Conservation (phyloP, 2,113 vertebrate genomes). For the Xiphophorus couchianus region DNA sequence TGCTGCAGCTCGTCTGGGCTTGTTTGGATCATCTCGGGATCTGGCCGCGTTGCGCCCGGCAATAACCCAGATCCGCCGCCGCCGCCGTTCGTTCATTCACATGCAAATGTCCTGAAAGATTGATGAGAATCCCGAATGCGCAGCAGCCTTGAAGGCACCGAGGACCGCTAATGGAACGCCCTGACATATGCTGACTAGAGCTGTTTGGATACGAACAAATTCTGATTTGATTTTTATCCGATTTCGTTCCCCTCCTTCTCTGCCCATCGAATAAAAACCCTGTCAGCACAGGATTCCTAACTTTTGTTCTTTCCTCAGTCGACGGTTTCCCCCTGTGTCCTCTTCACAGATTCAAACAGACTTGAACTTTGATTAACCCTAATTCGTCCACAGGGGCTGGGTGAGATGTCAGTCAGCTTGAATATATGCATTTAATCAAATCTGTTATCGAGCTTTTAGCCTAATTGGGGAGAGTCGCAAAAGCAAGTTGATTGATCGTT, state of each 20-base stretch:
- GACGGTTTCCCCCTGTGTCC: conserved; percentile 19
- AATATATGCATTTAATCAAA: conserved; percentile 27
- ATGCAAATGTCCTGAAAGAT: conserved; percentile 62
- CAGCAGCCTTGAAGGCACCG: conserved; percentile 37
- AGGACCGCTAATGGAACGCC: conserved; percentile 52
- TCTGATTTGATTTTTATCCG: conserved; percentile 1
- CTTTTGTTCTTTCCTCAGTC: conserved; percentile 35
- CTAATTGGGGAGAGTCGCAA: conserved; percentile 19
- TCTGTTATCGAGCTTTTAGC: neutral
- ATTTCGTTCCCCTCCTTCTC: conserved; percentile 7
- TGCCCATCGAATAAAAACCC: conserved; percentile 2
- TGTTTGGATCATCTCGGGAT: conserved; percentile 44
- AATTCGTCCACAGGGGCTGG: conserved; percentile 28
- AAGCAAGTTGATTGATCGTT: conserved; percentile 2
- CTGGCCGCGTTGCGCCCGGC: conserved; percentile 42
- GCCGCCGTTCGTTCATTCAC: conserved; percentile 12
- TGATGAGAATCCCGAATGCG: conserved; percentile 50
- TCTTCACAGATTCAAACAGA: conserved; percentile 36
- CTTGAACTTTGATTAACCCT: conserved; percentile 58
- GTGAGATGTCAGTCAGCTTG: conserved; percentile 20
- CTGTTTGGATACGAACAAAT: conserved; percentile 29
- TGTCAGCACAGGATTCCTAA: conserved; percentile 35
- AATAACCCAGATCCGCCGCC: conserved; percentile 36
- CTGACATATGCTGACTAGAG: conserved; percentile 18
- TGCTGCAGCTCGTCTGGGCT: conserved; percentile 46